These are phyloP conservation scores for Eulemur rubriventer DNA, from an alignment of 2,797 vertebrate species.

Conservation along the genomic window DNA sequence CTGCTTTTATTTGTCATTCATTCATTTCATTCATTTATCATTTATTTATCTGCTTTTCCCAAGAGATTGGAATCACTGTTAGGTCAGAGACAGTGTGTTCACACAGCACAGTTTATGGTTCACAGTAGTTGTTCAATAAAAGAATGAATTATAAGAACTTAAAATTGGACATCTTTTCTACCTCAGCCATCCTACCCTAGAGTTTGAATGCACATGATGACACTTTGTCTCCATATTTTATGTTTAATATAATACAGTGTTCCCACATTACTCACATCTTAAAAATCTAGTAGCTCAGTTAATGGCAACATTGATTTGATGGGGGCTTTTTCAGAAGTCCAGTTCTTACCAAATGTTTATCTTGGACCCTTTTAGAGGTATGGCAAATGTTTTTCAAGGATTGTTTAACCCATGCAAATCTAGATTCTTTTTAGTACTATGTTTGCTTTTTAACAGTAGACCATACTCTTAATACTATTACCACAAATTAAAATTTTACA, in stretches of 20 bases:
- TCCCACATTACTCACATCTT: neutral
- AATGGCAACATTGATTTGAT: neutral
- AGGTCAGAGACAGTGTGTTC: neutral
- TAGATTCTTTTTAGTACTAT: slow-evolving; percentile 21
- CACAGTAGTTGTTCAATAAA: neutral
- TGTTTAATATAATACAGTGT: neutral
- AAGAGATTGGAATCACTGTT: neutral
- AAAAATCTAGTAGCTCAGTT: neutral
- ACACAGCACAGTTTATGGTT: neutral
- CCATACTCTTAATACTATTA: neutral
- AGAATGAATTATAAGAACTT: neutral
- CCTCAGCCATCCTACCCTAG: neutral
- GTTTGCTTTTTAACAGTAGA: neutral
- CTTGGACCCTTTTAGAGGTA: neutral
- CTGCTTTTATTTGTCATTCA: neutral
- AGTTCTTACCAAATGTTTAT: neutral
- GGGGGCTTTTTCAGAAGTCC: neutral
- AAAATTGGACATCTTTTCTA: neutral
- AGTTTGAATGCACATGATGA: neutral
- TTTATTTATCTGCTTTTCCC: neutral
- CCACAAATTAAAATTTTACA: neutral
- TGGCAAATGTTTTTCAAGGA: neutral
- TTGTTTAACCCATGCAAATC: slow-evolving; percentile 22
- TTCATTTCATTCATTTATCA: neutral
- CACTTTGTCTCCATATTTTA: neutral